A percentile compares a stretch with the other conserved stretches of the same genome.
phyloP scores from a whole-genome alignment of 1,140 invertebrate species.

The Lasaia peninsularis region DNA sequence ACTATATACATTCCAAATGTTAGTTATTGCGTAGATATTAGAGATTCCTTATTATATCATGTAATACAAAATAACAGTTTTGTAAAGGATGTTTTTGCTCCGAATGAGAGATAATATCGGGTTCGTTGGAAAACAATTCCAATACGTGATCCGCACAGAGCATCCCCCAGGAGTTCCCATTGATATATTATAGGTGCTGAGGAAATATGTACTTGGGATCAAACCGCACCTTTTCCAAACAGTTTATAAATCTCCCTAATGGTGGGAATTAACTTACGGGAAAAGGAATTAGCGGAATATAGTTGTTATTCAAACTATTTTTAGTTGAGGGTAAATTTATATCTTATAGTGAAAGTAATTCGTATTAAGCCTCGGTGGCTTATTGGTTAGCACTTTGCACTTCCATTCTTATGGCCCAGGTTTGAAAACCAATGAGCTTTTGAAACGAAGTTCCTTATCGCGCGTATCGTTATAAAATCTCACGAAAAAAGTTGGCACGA shows the following conservation, averaged over 20 bases:
- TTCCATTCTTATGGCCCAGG: no score
- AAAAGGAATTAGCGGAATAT: conserved; percentile 12
- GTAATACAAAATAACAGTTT: conserved; percentile 15
- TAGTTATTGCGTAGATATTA: no score
- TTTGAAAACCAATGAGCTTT: no score
- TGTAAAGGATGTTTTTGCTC: conserved; percentile 34
- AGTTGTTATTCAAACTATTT: conserved; percentile 15
- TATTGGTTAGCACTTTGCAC: no score
- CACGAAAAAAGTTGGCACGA: no score
- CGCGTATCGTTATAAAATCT: no score
- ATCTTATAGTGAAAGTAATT: background rate
- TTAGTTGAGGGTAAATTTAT: background rate
- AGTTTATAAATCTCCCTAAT: conserved; percentile 42
- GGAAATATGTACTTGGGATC: conserved; percentile 29
- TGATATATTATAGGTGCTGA: conserved; percentile 49
- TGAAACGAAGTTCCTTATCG: no score
- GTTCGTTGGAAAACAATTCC: conserved; percentile 56
- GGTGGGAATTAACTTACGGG: conserved; percentile 19
- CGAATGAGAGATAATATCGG: conserved; percentile 41
- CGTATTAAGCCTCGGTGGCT: no score
- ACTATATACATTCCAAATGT: no score
- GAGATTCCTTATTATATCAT: background rate
- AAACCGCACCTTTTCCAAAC: conserved; percentile 31
- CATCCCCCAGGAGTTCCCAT: conserved; percentile 43
- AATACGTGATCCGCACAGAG: conserved; percentile 52